A percentile compares a stretch with the other conserved stretches of the same genome.
These are phyloP conservation scores for Monomorium pharaonis DNA, from an alignment of 1,140 invertebrate species.

Conservation along the genomic window DNA sequence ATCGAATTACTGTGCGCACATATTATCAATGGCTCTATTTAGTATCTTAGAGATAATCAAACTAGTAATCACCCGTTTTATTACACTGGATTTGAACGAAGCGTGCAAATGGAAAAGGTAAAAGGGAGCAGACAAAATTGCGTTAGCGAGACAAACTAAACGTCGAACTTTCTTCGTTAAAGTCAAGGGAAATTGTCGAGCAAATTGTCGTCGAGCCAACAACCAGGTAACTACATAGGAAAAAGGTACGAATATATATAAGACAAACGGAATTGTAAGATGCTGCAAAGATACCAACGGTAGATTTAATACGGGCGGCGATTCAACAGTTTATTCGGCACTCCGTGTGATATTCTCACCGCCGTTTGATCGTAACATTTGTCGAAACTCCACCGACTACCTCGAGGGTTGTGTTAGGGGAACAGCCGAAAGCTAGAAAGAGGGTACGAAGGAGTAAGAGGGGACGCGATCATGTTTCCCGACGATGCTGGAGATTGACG, in stretches of 20 bases:
- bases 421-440: conserved; percentile 17
- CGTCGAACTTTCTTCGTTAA: conserved; percentile 29
- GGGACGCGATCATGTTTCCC: neutral
- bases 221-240: neutral
- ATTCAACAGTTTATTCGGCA: conserved; percentile 72
- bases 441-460: neutral
- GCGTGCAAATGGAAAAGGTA: neutral
- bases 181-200: no score
- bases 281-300: conserved; percentile 26
- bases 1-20: neutral
- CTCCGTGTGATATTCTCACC: conserved; percentile 30
- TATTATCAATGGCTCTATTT: neutral
- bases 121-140: neutral
- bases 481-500: neutral
- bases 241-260: neutral
- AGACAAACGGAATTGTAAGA: conserved; percentile 36
- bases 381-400: conserved; percentile 55
- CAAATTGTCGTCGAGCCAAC: neutral
- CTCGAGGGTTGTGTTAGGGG: conserved; percentile 42
- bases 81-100: conserved; percentile 27
- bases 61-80: neutral
- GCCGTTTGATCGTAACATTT: conserved; percentile 69
- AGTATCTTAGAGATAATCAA: neutral
- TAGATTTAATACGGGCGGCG: conserved; percentile 54
- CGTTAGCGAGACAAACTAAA: neutral